A percentile compares a stretch with the other conserved stretches of the same genome.
phyloP scores from a whole-genome alignment of 2,888 invertebrate genomes.

The Lypha dubia region DNA sequence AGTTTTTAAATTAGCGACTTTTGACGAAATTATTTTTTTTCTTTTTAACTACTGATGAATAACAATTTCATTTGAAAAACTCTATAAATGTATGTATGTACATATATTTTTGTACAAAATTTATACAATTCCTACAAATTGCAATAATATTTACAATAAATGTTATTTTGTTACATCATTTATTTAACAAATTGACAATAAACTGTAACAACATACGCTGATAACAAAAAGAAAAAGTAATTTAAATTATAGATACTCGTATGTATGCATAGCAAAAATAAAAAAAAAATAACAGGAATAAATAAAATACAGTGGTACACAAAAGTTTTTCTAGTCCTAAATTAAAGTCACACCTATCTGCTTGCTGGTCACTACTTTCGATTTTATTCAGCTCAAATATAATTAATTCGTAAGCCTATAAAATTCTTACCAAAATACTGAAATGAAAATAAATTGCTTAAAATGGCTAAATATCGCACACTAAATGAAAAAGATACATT shows the following conservation, averaged over 20 bases:
- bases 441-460: too few species aligned
- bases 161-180: slow-evolving; percentile 43
- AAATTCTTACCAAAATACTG: too few species aligned
- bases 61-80: not conserved
- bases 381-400: too few species aligned
- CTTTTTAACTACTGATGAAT: too few species aligned
- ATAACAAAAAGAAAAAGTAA: not conserved
- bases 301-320: not conserved
- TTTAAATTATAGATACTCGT: slow-evolving; percentile 35
- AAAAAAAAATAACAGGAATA: not conserved
- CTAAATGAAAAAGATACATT: too few species aligned
- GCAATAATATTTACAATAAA: slow-evolving; percentile 29
- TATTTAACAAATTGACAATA: slow-evolving; percentile 34
- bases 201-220: slow-evolving; percentile 29
- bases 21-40: too few species aligned
- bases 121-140: not conserved
- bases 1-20: too few species aligned
- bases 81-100: slow-evolving; percentile 3
- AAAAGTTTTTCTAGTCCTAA: not conserved
- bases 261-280: not conserved
- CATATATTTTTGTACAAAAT: slow-evolving; percentile 19
- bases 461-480: too few species aligned
- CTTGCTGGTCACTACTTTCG: too few species aligned
- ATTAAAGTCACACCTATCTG: too few species aligned
- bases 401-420: too few species aligned